Conservation (phyloP, 30 jellyfish, hydroid and myxozoan species). For the Cassiopea andromeda region DNA sequence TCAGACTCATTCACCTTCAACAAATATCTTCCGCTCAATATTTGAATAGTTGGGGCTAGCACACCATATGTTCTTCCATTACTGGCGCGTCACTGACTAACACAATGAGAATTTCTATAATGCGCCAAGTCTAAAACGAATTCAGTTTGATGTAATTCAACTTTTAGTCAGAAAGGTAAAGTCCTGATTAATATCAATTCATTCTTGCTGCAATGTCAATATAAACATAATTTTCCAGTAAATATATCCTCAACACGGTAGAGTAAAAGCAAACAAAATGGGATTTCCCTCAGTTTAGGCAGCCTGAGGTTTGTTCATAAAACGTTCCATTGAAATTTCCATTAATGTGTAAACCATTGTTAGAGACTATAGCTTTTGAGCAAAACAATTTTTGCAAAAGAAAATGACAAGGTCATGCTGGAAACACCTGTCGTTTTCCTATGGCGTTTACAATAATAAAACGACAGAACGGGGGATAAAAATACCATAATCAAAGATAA, state of each 20-base stretch:
- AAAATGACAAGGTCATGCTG: constrained; percentile 50
- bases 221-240: not conserved
- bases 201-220: not conserved
- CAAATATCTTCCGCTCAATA: too few relatives aligned
- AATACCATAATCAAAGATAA: constrained; percentile 41
- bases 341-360: constrained; percentile 1
- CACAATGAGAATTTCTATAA: too few relatives aligned
- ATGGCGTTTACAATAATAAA: constrained; percentile 36
- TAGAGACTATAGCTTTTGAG: constrained; percentile 24
- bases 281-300: not conserved
- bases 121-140: too few relatives aligned
- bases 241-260: not conserved
- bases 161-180: too few relatives aligned
- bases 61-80: too few relatives aligned
- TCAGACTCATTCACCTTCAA: too few relatives aligned
- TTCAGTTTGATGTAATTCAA: too few relatives aligned
- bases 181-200: too few relatives aligned
- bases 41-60: too few relatives aligned
- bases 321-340: constrained; percentile 4
- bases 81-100: too few relatives aligned
- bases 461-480: constrained; percentile 68
- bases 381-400: constrained; percentile 32
- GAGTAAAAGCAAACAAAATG: not conserved
- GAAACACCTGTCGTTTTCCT: constrained; percentile 61
- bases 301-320: constrained; percentile 1